Percentiles rank a stretch among this genome's conserved stretches.
phyloP scores from a whole-genome alignment of 2,888 invertebrate species.

The Pseudococcus longispinus region DNA sequence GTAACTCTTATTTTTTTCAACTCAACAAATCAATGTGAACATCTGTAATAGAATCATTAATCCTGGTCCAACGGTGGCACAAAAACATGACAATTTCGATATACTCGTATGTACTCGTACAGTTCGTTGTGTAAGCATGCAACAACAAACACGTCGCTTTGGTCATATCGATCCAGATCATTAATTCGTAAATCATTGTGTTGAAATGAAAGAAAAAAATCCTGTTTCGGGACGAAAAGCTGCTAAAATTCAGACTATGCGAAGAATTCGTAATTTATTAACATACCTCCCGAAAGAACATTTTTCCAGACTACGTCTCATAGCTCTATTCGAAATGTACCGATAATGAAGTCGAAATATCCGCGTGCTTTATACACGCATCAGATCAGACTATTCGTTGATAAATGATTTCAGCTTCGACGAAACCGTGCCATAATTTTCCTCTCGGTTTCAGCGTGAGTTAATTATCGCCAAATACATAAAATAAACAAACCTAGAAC shows the following conservation, averaged over 20 bases:
- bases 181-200: not conserved
- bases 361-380: not conserved
- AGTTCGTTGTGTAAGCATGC: too few species aligned
- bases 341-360: not conserved
- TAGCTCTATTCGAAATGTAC: not conserved
- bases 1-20: too few species aligned
- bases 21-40: too few species aligned
- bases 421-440: not conserved
- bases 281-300: not conserved
- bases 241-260: not conserved
- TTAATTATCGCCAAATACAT: too few species aligned
- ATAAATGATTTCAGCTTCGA: not conserved
- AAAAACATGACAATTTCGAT: too few species aligned
- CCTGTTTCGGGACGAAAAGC: not conserved
- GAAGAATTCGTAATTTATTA: slow-evolving; percentile 1
- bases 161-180: not conserved
- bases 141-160: too few species aligned
- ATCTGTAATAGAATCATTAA: too few species aligned
- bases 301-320: not conserved
- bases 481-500: too few species aligned
- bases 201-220: not conserved
- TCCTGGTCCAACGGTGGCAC: too few species aligned
- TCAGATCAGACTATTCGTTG: not conserved
- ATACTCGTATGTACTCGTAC: too few species aligned
- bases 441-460: too few species aligned